phyloP scores from a whole-genome alignment of 1,140 invertebrate species.

The Cepaea nemoralis region DNA sequence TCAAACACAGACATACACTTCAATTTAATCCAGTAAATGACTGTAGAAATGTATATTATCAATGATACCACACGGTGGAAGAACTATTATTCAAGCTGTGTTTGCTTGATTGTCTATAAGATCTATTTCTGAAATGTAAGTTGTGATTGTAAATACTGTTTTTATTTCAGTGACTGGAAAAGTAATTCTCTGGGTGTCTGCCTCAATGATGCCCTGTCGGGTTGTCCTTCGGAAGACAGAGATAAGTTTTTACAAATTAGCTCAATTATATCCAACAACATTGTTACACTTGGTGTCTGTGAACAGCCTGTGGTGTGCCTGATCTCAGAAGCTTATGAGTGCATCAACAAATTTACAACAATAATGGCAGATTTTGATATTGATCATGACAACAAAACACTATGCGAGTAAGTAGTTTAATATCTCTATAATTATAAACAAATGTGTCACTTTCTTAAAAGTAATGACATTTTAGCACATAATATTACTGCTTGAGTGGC shows the following conservation, averaged over 20 bases:
- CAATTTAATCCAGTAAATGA: too few species aligned
- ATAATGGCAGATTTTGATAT: neutral
- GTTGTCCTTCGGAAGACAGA: neutral
- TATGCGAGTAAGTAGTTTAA: slow-evolving; percentile 21
- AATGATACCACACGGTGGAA: too few species aligned
- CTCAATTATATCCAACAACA: neutral
- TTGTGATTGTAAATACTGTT: too few species aligned
- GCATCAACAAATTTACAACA: neutral
- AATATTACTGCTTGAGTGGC: too few species aligned
- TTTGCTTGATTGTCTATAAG: too few species aligned
- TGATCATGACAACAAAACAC: neutral
- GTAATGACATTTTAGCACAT: too few species aligned
- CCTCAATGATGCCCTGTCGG: neutral
- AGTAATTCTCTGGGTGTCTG: neutral
- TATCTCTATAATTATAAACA: too few species aligned
- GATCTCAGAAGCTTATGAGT: slow-evolving; percentile 13
- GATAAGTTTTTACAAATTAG: neutral
- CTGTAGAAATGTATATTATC: too few species aligned
- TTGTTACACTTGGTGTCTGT: neutral
- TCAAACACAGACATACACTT: too few species aligned
- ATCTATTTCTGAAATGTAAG: too few species aligned
- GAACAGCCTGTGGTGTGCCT: slow-evolving; percentile 1
- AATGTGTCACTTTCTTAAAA: too few species aligned
- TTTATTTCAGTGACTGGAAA: slow-evolving; percentile 1
- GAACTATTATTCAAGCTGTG: too few species aligned